phyloP scores from a whole-genome alignment of 1,140 invertebrate species.

The Cotesia chilonis region DNA sequence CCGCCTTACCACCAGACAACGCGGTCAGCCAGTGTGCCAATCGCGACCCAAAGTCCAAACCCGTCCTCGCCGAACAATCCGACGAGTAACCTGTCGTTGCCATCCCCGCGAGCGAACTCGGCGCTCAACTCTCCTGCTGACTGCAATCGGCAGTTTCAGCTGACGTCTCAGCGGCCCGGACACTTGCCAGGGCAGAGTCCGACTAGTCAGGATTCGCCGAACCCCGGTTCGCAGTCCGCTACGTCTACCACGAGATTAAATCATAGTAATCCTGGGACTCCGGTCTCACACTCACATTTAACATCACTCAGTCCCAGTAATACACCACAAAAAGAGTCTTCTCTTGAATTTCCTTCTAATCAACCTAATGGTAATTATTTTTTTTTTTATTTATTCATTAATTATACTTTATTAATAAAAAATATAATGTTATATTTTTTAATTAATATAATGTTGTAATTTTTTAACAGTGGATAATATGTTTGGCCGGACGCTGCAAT shows the following conservation, averaged over 20 bases:
- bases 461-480: slow-evolving; percentile 73
- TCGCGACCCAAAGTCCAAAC: slow-evolving; percentile 77
- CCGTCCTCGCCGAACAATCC: slow-evolving; percentile 77
- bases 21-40: slow-evolving; percentile 84
- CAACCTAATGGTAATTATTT: slow-evolving; percentile 60
- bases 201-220: slow-evolving; percentile 69
- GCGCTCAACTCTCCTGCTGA: slow-evolving; percentile 77
- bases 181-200: slow-evolving; percentile 73
- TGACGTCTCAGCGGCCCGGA: slow-evolving; percentile 61
- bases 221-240: slow-evolving; percentile 56
- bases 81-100: slow-evolving; percentile 75
- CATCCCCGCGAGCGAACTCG: slow-evolving; percentile 75
- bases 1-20: slow-evolving; percentile 86
- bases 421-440: too few species aligned
- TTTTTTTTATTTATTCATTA: slow-evolving; percentile 34
- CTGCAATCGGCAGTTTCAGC: slow-evolving; percentile 65
- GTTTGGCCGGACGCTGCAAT: slow-evolving; percentile 82
- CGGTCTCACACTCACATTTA: slow-evolving; percentile 73
- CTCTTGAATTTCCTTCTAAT: slow-evolving; percentile 58
- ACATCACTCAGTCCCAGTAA: slow-evolving; percentile 66
- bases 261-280: slow-evolving; percentile 77
- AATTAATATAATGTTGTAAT: not conserved
- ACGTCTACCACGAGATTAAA: slow-evolving; percentile 66
- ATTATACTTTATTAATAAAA: not conserved
- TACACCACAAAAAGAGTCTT: slow-evolving; percentile 57